Evolutionary conservation across 2,113 vertebrate species (phyloP).

Genomic region (Lagopus leucura): DNA sequence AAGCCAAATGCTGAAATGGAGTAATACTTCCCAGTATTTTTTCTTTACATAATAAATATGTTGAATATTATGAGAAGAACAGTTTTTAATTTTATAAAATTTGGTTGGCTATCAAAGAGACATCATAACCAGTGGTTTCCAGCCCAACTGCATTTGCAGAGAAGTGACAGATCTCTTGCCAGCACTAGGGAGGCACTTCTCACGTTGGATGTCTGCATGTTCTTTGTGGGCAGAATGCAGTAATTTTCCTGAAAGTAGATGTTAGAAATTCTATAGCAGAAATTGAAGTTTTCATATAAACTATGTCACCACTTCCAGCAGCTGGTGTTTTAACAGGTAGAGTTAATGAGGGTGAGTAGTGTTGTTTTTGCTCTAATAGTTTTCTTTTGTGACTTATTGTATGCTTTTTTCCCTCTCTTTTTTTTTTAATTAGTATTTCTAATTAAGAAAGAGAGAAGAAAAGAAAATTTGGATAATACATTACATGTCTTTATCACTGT

Average conservation of each 20-base stretch:
- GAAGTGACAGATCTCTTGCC: constrained; percentile 30
- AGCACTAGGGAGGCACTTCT: constrained; percentile 21
- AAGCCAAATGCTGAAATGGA: not conserved
- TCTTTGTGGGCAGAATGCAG: not conserved
- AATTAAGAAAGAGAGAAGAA: not conserved
- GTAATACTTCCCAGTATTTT: not conserved
- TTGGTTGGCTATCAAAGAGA: constrained; percentile 26
- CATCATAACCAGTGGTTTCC: constrained; percentile 40
- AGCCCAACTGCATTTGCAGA: constrained; percentile 25
- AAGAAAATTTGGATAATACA: not conserved
- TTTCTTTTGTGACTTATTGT: not conserved
- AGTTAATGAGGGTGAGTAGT: not conserved
- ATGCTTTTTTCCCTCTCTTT: not conserved
- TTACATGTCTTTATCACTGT: not conserved
- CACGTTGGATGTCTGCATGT: not conserved
- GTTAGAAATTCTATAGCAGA: not conserved
- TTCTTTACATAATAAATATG: not conserved
- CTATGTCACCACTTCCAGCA: not conserved
- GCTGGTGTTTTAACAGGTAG: not conserved
- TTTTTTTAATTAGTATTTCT: not conserved
- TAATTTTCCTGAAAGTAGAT: not conserved
- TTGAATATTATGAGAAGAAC: not conserved
- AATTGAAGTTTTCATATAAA: not conserved
- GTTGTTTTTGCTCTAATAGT: not conserved
- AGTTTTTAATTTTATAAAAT: constrained; percentile 24